phyloP scores from a whole-genome alignment of 1,140 invertebrate genomes.

The Caenorhabditis tropicalis region DNA sequence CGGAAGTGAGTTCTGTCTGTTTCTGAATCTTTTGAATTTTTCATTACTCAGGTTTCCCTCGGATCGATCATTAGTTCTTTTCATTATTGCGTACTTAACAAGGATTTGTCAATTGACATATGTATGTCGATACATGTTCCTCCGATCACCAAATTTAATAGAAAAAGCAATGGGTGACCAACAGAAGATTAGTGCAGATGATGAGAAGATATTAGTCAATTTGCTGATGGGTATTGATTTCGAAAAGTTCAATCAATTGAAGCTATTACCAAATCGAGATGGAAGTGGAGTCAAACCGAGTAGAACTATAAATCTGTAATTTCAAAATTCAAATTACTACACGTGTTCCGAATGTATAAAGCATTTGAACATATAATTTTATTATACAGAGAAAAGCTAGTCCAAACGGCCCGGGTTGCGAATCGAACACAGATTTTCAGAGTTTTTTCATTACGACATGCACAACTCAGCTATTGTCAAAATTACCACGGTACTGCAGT shows the following conservation, averaged over 20 bases:
- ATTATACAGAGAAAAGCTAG: too few species aligned
- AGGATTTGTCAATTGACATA: not conserved
- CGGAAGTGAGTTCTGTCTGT: not conserved
- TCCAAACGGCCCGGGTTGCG: too few species aligned
- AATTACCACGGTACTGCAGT: too few species aligned
- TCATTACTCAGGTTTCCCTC: not conserved
- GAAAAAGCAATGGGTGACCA: not conserved
- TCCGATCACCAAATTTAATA: not conserved
- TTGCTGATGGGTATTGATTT: slow-evolving; percentile 19
- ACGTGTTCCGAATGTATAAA: too few species aligned
- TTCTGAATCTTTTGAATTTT: not conserved
- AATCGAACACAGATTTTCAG: too few species aligned
- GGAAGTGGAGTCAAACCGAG: not conserved
- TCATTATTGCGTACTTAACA: slow-evolving; percentile 11
- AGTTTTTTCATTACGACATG: too few species aligned
- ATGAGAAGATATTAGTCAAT: slow-evolving; percentile 9
- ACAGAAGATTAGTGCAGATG: not conserved
- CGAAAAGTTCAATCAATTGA: slow-evolving; percentile 11
- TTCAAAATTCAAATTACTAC: not conserved
- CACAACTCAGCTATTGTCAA: too few species aligned
- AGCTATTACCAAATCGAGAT: not conserved
- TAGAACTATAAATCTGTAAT: slow-evolving; percentile 31
- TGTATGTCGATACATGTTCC: not conserved
- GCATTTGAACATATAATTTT: too few species aligned
- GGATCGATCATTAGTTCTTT: not conserved